Percentiles rank a stretch among this genome's conserved stretches.
These are phyloP conservation scores for Pterophyllum scalare DNA, from an alignment of 2,113 vertebrate genomes.

Conservation along the genomic window DNA sequence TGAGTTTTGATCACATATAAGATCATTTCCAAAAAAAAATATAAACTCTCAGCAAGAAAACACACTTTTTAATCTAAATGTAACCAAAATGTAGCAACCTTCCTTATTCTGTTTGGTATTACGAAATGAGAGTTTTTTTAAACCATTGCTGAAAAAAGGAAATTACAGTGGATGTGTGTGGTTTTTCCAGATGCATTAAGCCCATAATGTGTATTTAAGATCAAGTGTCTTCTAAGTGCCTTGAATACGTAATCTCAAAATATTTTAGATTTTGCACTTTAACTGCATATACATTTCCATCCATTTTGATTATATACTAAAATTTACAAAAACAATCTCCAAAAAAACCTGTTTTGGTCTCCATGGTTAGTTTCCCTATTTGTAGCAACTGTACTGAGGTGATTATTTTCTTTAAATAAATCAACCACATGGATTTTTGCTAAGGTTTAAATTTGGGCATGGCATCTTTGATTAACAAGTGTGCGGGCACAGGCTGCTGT, in stretches of 20 bases:
- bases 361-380: neutral
- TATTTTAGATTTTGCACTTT: neutral
- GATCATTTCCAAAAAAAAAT: neutral
- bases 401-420: too few relatives aligned
- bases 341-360: neutral
- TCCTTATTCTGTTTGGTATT: neutral
- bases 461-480: neutral
- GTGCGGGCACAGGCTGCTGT: neutral
- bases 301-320: neutral
- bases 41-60: too few relatives aligned
- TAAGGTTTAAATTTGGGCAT: neutral
- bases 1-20: neutral
- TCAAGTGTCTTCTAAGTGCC: neutral
- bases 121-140: neutral
- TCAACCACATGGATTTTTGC: neutral
- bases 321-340: neutral
- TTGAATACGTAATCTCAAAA: neutral
- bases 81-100: neutral
- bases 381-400: neutral
- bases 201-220: slow-evolving; percentile 15
- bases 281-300: neutral
- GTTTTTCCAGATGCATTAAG: slow-evolving; percentile 7
- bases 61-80: neutral
- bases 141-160: neutral
- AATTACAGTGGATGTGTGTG: neutral